phyloP scores from a whole-genome alignment of 2,888 invertebrate species.

The Hydriomena furcata region DNA sequence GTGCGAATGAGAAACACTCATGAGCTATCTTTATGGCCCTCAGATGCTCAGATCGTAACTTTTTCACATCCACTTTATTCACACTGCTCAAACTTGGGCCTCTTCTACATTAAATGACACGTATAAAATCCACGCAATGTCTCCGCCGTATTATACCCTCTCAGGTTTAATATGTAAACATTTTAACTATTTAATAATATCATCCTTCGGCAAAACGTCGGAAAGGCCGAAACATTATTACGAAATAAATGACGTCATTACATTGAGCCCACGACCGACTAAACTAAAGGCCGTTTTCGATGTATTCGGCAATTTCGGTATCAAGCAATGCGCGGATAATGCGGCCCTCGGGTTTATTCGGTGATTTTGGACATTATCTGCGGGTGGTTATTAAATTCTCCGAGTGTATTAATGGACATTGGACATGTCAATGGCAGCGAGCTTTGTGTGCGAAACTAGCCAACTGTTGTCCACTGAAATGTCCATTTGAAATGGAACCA shows the following conservation, averaged over 20 bases:
- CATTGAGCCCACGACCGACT: constrained; percentile 3
- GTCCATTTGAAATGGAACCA: constrained; percentile 1
- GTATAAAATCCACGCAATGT: constrained; percentile 12
- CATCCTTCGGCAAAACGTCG: background rate
- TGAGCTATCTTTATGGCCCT: constrained; percentile 20
- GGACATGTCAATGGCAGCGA: constrained; percentile 5
- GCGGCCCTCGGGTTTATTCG: constrained; percentile 6
- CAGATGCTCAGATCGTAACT: constrained; percentile 24
- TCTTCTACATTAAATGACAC: constrained; percentile 14
- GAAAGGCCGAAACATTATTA: background rate
- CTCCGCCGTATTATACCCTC: background rate
- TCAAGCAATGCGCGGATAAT: constrained; percentile 18
- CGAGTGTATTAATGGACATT: constrained; percentile 7
- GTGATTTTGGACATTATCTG: constrained; percentile 10
- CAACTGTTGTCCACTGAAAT: constrained; percentile 4
- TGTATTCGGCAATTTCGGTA: constrained; percentile 13
- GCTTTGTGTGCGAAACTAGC: constrained; percentile 15
- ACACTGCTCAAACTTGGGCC: constrained; percentile 10
- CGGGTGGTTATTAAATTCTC: constrained; percentile 15
- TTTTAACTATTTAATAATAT: too few species aligned
- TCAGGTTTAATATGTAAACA: background rate
- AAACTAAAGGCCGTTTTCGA: constrained; percentile 8
- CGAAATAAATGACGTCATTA: constrained; percentile 13
- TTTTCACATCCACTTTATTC: constrained; percentile 17
- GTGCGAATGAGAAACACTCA: constrained; percentile 18